Evolutionary conservation across 1,140 invertebrate species (phyloP).

Genomic region (Sarcophaga bullata): DNA sequence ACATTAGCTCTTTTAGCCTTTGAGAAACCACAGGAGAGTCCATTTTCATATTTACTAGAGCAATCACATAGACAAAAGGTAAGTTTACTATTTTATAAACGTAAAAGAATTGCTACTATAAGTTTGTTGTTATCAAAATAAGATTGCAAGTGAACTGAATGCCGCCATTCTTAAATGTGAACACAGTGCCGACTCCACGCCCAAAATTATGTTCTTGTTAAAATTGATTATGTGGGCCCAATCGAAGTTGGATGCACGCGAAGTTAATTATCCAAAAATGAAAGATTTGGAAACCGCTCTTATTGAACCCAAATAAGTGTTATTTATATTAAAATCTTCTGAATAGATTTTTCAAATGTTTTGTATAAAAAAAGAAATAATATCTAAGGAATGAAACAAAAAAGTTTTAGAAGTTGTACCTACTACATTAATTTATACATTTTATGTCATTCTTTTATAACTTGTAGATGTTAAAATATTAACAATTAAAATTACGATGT

Average conservation of each 20-base stretch:
- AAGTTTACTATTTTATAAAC: not conserved
- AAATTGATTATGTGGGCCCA: slow-evolving; percentile 96
- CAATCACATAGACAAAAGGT: slow-evolving; percentile 94
- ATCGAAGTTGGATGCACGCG: slow-evolving; percentile 93
- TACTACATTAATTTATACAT: slow-evolving; percentile 36
- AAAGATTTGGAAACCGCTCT: slow-evolving; percentile 84
- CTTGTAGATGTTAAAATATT: slow-evolving; percentile 24
- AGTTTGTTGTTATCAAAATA: not conserved
- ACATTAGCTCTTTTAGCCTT: slow-evolving; percentile 96
- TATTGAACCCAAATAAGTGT: slow-evolving; percentile 72
- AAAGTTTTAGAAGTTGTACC: not conserved
- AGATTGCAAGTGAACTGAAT: slow-evolving; percentile 97
- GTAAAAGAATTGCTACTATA: too few relatives aligned
- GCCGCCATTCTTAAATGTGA: slow-evolving; percentile 94
- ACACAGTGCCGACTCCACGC: slow-evolving; percentile 87
- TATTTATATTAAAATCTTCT: not conserved
- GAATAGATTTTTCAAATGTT: slow-evolving; percentile 6
- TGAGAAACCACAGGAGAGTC: slow-evolving; percentile 93
- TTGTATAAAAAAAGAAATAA: not conserved
- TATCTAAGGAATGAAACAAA: not conserved
- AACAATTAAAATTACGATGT: not conserved
- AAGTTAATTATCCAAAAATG: slow-evolving; percentile 93
- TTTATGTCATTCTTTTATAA: slow-evolving; percentile 34
- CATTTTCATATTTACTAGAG: slow-evolving; percentile 94
- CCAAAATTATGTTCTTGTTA: slow-evolving; percentile 89